Evolutionary conservation across 2,113 vertebrate genomes (phyloP), one percentile per base, ranked within the genome.

Genomic region (Chlorocebus sabaeus): DNA sequence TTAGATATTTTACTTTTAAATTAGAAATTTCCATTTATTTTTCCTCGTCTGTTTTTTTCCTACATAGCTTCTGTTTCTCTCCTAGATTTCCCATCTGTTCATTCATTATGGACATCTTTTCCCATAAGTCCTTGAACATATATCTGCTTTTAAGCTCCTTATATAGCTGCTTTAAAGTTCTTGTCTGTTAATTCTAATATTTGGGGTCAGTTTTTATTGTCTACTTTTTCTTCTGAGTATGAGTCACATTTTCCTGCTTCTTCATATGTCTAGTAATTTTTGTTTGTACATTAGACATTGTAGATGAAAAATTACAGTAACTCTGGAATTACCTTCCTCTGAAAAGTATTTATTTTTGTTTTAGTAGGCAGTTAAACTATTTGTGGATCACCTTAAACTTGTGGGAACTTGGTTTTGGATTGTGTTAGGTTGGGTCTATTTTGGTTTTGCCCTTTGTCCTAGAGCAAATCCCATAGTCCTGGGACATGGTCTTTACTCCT

Each of bases 61-160:
- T 16, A 82, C 12, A 40, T 61, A 50, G 25, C 52, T 87, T 87
- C 38, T 83, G 0, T 82, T 96, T 89, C n/a, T 73, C 20, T 35
- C 4, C 35, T 92, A 64, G 38, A n/a, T 76, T 75, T 30, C n/a
- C 13, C 23, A 72, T 90, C n/a, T 80, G 23, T 48, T 76, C n/a
- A 40, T 76, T 79, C 50, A 72, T 87, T 94, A 52, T 86, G 76
- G 43, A 20, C 35, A 23, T 93, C 18, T 96, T 95, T 97, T 70
- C 92, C 50, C 96, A 22, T 81, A 78, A 89, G 55, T 75, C 52
- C 45, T 87, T 73, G 38, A 67, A 79, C 11, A n/a, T 93, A 40
- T 89, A 55, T 18, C 18, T 55, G 52, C 52, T 55, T 55, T 7
- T 55, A 55, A 55, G 6, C 2, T 55, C 52, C 52, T 82, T 87